A percentile compares a stretch with the other conserved stretches of the same genome.
Conservation (phyloP, 1,140 invertebrate genomes). For the Caerostris extrusa region DNA sequence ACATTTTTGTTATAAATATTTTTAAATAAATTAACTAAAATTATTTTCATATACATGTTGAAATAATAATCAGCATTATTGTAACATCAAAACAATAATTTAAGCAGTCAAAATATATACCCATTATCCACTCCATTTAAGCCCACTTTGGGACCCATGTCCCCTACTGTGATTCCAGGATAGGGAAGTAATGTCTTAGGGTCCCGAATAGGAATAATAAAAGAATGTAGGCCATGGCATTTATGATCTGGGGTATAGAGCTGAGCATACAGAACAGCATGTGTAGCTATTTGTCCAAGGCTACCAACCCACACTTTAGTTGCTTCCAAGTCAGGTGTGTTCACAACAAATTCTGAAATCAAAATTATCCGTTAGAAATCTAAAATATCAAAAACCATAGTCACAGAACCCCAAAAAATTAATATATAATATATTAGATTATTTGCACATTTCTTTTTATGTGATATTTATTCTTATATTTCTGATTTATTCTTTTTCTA, state of each 20-base stretch:
- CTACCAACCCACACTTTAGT: slow-evolving; percentile 97
- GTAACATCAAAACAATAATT: not conserved
- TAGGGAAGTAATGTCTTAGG: slow-evolving; percentile 87
- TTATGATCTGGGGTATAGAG: slow-evolving; percentile 89
- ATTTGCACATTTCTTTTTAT: no score
- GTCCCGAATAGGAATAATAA: slow-evolving; percentile 91
- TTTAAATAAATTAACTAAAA: no score
- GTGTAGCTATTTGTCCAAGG: slow-evolving; percentile 92
- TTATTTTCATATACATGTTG: no score
- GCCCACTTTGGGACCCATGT: slow-evolving; percentile 94
- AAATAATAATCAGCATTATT: no score
- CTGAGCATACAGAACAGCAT: slow-evolving; percentile 94
- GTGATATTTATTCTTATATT: no score
- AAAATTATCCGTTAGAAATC: not conserved
- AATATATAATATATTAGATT: no score
- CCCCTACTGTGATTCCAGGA: slow-evolving; percentile 89
- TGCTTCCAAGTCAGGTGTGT: slow-evolving; percentile 96
- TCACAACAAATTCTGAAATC: slow-evolving; percentile 89
- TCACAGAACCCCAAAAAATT: no score
- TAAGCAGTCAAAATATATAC: slow-evolving; percentile 81
- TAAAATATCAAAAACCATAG: no score
- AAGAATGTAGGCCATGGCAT: slow-evolving; percentile 93
- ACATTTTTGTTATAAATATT: no score
- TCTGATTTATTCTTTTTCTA: no score
- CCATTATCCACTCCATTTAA: slow-evolving; percentile 95